These are phyloP conservation scores for Enhydra lutris DNA, from an alignment of 2,113 vertebrate genomes.

Conservation along the genomic window DNA sequence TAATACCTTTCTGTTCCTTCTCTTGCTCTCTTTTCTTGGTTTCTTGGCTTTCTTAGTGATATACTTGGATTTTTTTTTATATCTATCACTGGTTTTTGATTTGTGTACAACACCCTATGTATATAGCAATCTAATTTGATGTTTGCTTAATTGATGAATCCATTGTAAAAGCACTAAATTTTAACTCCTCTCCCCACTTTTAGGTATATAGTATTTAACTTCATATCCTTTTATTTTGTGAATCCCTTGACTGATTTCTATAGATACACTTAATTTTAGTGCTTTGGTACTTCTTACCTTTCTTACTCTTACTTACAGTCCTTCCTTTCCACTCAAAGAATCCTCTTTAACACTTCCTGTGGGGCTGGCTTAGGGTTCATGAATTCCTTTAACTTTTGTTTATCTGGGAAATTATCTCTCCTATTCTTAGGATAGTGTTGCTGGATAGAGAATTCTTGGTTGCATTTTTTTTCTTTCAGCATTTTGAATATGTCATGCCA, in stretches of 20 bases:
- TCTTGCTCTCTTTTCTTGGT: not conserved
- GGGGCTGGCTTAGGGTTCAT: not conserved
- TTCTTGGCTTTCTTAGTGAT: not conserved
- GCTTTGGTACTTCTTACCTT: not conserved
- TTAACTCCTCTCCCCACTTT: not conserved
- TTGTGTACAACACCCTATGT: not conserved
- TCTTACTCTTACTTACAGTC: not conserved
- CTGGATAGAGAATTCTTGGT: not conserved
- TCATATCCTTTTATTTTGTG: not conserved
- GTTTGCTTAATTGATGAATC: not conserved
- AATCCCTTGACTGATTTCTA: not conserved
- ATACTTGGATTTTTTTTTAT: not conserved
- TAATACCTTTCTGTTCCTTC: not conserved
- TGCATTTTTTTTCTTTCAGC: not conserved
- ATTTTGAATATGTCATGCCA: not conserved
- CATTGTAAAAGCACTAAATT: not conserved
- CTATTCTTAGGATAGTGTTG: not conserved
- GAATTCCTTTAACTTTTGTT: not conserved
- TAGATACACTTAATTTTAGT: not conserved
- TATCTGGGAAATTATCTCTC: not conserved
- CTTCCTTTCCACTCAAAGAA: not conserved
- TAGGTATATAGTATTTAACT: not conserved
- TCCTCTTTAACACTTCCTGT: not conserved
- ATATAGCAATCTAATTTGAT: not conserved
- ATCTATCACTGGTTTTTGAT: not conserved